Conservation (phyloP, 2,888 invertebrate species). For the Stenichneumon culpator region DNA sequence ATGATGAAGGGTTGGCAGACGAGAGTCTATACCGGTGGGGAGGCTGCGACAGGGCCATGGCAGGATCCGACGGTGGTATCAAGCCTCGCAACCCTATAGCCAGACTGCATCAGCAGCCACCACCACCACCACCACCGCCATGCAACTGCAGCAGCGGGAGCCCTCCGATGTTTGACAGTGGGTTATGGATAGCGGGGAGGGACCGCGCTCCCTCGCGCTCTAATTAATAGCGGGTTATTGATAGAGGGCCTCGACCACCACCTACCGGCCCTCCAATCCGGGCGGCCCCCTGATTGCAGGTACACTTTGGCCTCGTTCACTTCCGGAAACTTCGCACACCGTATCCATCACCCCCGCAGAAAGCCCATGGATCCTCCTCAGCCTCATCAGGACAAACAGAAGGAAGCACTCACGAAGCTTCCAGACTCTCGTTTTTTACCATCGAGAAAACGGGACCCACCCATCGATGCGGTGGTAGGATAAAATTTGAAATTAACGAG, state of each 20-base stretch:
- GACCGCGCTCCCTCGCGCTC: slow-evolving; percentile 55
- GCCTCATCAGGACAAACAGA: slow-evolving; percentile 17
- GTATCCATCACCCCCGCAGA: neutral
- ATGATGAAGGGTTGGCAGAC: slow-evolving; percentile 65
- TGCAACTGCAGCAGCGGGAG: slow-evolving; percentile 10
- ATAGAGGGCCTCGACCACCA: slow-evolving; percentile 64
- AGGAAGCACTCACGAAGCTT: slow-evolving; percentile 16
- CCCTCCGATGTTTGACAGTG: slow-evolving; percentile 72
- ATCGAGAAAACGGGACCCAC: neutral
- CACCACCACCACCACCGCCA: slow-evolving; percentile 34
- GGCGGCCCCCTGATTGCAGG: slow-evolving; percentile 65
- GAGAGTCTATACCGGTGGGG: slow-evolving; percentile 44
- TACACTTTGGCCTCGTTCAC: slow-evolving; percentile 64
- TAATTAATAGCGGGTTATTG: slow-evolving; percentile 73
- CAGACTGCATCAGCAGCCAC: slow-evolving; percentile 60
- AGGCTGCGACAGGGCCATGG: slow-evolving; percentile 39
- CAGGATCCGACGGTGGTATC: slow-evolving; percentile 47
- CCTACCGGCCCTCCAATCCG: slow-evolving; percentile 46
- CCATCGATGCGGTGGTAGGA: neutral
- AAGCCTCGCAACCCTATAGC: slow-evolving; percentile 43
- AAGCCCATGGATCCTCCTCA: slow-evolving; percentile 4
- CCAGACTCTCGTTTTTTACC: slow-evolving; percentile 6
- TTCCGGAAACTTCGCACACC: slow-evolving; percentile 38
- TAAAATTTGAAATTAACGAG: slow-evolving; percentile 38
- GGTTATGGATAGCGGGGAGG: slow-evolving; percentile 66